Percentiles rank a stretch among this genome's conserved stretches.
These are phyloP conservation scores for Macaria liturata DNA, from an alignment of 2,888 invertebrate species.

Conservation along the genomic window DNA sequence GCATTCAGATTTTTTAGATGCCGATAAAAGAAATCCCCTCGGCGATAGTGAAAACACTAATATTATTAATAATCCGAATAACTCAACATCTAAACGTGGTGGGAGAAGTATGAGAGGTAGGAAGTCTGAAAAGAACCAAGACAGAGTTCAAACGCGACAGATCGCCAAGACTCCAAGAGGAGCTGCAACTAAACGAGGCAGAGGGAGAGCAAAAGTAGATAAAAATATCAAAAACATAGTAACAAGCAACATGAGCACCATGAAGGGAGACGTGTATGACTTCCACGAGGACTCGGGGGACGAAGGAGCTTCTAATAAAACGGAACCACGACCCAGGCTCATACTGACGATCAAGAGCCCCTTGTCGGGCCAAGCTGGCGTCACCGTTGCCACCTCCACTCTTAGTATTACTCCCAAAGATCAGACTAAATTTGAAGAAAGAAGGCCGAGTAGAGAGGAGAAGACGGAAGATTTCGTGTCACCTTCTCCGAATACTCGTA, in stretches of 20 bases:
- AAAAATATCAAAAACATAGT: constrained; percentile 74
- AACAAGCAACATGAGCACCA: constrained; percentile 81
- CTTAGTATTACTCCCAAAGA: constrained; percentile 69
- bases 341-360: constrained; percentile 93
- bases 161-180: constrained; percentile 70
- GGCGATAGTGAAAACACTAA: constrained; percentile 37
- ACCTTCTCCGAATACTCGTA: constrained; percentile 88
- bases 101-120: constrained; percentile 72
- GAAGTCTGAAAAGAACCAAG: constrained; percentile 62
- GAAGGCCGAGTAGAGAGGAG: constrained; percentile 64
- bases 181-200: constrained; percentile 68
- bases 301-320: constrained; percentile 80
- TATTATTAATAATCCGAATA: constrained; percentile 40
- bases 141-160: constrained; percentile 74
- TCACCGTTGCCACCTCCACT: constrained; percentile 64
- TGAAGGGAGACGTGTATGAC: constrained; percentile 92
- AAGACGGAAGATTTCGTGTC: constrained; percentile 85
- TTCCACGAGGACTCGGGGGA: constrained; percentile 96
- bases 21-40: constrained; percentile 37
- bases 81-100: constrained; percentile 63
- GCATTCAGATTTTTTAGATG: constrained; percentile 22
- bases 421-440: constrained; percentile 54
- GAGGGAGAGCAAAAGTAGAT: constrained; percentile 79
- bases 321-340: constrained; percentile 87
- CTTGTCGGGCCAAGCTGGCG: constrained; percentile 68